Base-by-base conservation (phyloP, 1,140 invertebrate genomes). In the Drosophila nasuta region DNA sequence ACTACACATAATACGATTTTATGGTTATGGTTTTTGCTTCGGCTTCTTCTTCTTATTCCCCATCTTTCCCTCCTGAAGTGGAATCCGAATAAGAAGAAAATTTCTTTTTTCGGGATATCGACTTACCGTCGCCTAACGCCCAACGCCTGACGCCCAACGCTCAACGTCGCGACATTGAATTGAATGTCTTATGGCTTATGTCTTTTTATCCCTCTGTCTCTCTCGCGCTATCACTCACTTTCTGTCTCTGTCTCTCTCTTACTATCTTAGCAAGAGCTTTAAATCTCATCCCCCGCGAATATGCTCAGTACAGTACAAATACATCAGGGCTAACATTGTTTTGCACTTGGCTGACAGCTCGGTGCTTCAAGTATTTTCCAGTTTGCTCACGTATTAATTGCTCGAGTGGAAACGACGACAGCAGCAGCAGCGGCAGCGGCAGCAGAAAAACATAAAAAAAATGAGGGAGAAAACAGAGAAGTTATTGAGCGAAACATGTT, bases 371-470 rank as follows among this genome's bases (percentile, higher is more conserved):
- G 82, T 77, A 81, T 87, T 87, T 88, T 89, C 78, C 83, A 87
- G 83, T 87, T 87, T 87, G 70, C 83, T 87, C 83, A 87, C 83
- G 83, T 87, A 87, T 87, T 87, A 87, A 87, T 87, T 87, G 83
- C 83, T 83, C 81, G 87, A 87, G 82, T 86, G 76, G 81, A 85
- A 85, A 76, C 81, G 81, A 81, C 81, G 75, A 76, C 76, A 83
- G 73, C 69, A 62, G 64, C 78, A 51, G 58, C 20, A 25, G 20
- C 81, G 81, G 77, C 81, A 70, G 71, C 76, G 80, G 73, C 69
- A 62, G 64, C 78, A 51, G 58, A 3, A 54, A 48, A 8, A 79
- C 33, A 51, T 38, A 45, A 52, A 70, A 70, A 51, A 62, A 30
- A 15, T 15, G 67, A 48, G 43, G 46, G 49, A 45, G 35, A 38